These are phyloP conservation scores for Listrodromus nycthemerus DNA, from an alignment of 2,888 invertebrate species.

Conservation along the genomic window DNA sequence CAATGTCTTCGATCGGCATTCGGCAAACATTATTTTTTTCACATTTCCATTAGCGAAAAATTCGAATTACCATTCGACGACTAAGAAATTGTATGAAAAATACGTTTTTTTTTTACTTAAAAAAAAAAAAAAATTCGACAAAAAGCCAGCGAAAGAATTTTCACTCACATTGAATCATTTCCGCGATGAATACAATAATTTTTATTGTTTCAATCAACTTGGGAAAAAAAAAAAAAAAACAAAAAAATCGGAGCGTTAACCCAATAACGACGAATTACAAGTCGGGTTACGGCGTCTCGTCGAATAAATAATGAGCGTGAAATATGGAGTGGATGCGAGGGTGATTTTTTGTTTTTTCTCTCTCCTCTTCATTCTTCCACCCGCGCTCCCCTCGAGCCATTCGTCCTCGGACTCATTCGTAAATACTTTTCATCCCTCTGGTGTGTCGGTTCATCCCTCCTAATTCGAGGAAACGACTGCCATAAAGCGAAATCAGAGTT, in stretches of 20 bases:
- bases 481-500: slow-evolving; percentile 70
- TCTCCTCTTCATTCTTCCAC: slow-evolving; percentile 3
- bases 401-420: slow-evolving; percentile 48
- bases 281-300: neutral
- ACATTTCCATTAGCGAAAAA: neutral
- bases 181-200: no score
- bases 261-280: slow-evolving; percentile 13
- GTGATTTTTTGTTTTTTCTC: neutral
- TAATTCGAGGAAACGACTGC: slow-evolving; percentile 70
- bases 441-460: slow-evolving; percentile 60
- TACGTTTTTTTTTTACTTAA: neutral
- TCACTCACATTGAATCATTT: no score
- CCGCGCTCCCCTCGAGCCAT: slow-evolving; percentile 1
- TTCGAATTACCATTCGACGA: neutral
- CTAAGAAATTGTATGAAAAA: neutral
- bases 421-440: slow-evolving; percentile 60
- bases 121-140: neutral
- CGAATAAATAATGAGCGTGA: slow-evolving; percentile 37
- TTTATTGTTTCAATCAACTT: no score
- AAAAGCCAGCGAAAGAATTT: no score
- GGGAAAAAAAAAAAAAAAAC: no score
- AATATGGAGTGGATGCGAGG: slow-evolving; percentile 22
- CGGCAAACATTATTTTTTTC: no score
- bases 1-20: no score
- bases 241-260: neutral